Percentiles rank a stretch among this genome's conserved stretches.
phyloP scores from a whole-genome alignment of 2,797 vertebrate species.

The Melanotaenia parkinsoni region DNA sequence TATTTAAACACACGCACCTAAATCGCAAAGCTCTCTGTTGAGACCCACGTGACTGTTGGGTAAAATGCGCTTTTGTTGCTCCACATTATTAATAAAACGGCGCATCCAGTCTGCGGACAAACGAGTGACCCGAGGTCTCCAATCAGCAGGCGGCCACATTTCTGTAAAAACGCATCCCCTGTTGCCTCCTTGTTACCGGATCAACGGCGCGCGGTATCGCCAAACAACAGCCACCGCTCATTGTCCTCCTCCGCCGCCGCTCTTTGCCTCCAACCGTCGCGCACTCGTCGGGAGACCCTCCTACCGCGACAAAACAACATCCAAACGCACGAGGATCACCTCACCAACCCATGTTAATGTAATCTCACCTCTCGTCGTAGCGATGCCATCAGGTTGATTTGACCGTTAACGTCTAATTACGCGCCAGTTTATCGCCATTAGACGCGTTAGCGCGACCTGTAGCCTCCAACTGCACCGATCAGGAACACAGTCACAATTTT shows the following conservation, averaged over 20 bases:
- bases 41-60: neutral
- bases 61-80: neutral
- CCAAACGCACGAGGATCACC: neutral
- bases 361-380: neutral
- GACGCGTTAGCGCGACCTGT: conserved; percentile 53
- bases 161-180: too few species aligned
- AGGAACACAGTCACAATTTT: too few species aligned
- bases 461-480: conserved; percentile 23
- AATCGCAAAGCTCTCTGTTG: neutral
- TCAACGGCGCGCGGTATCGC: conserved; percentile 13
- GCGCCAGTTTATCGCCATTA: conserved; percentile 46
- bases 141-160: too few species aligned
- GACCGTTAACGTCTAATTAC: conserved; percentile 40
- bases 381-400: conserved; percentile 31
- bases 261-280: neutral
- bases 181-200: neutral
- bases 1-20: neutral
- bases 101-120: neutral
- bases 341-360: neutral
- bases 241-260: conserved; percentile 49
- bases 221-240: conserved; percentile 53
- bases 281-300: neutral
- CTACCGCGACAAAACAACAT: conserved; percentile 21
- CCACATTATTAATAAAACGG: neutral
- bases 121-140: too few species aligned